Evolutionary conservation across 2,888 invertebrate species (phyloP).

Genomic region (Diarsia dahlii): DNA sequence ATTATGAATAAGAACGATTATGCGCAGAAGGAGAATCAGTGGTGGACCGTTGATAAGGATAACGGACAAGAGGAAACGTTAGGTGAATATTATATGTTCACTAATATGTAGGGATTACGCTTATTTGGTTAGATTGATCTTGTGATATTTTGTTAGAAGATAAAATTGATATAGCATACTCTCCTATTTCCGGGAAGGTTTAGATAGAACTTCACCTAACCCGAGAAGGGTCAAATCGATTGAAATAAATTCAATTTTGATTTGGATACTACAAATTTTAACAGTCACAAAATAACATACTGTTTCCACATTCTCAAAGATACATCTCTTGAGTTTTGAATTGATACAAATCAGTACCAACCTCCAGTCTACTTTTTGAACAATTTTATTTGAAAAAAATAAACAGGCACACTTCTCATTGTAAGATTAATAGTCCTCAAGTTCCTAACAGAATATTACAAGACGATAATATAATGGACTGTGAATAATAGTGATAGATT

Average conservation of each 20-base stretch:
- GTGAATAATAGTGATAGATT: conserved; percentile 64
- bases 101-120: conserved; percentile 71
- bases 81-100: conserved; percentile 83
- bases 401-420: background rate
- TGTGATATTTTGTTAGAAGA: conserved; percentile 54
- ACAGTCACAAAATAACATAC: background rate
- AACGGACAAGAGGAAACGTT: conserved; percentile 81
- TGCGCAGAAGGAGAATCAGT: conserved; percentile 82
- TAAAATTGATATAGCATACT: background rate
- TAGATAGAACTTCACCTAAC: background rate
- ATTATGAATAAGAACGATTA: conserved; percentile 74
- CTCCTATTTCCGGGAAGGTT: background rate
- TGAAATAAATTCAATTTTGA: background rate
- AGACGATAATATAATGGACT: conserved; percentile 48
- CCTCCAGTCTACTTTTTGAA: background rate
- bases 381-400: background rate
- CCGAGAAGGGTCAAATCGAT: background rate
- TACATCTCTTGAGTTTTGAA: background rate
- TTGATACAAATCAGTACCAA: background rate
- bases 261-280: background rate
- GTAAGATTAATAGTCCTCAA: background rate
- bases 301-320: background rate
- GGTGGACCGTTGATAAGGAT: conserved; percentile 83
- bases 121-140: conserved; percentile 49
- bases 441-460: conserved; percentile 44